Base-by-base conservation (phyloP, 35 echinoderm and acorn worm species). In the Eucidaris tribuloides region DNA sequence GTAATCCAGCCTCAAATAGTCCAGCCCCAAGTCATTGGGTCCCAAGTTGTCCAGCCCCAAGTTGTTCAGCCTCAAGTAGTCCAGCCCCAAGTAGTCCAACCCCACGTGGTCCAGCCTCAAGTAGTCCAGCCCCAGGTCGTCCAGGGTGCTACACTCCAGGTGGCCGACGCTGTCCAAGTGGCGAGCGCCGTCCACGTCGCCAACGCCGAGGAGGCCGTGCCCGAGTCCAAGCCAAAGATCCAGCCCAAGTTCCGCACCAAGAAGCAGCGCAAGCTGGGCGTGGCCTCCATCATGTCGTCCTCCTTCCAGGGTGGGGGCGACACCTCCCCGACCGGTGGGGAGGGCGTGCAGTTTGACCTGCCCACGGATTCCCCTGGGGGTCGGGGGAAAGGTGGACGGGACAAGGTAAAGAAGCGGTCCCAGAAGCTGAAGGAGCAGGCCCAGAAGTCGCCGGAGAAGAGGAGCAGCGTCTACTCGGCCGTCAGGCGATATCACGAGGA, bases 401-500 rank as follows among this genome's bases (percentile, higher is more conserved):
- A 97, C 65, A 88, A 91, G 81, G 24, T 71, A 18, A 58, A 93
- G 82, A 90, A 88, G 52, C 76, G 85, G 24, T 86, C 87, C 22
- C 87, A 92, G 71, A 99, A 89, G 79, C 83, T 90, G 62, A 99
- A 92, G 70, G 94, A 91, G 58, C 84, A 91, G 57, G 76, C 83
- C 29, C 76, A 86, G 58, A 96, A 91, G 81, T 84, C 88, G 15
- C 87, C 90, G 19, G 90, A 92, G 63, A 99, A 93, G 79, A 90
- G 84, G 40, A 99, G 96, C 84, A 99, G 96, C 81, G 96, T 99
- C 39, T 93, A 93, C 80, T 99, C 96, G 4, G 96, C 96, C 28
- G 91, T 93, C 18, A 78, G 87, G 49, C 79, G 91, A 17, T 99
- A 86, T 66, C 91, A 99, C 88, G 96, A 99, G 40, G 96, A 99